A percentile compares a stretch with the other conserved stretches of the same genome.
phyloP scores from a whole-genome alignment of 2,888 invertebrate genomes.

The Diaperis boleti region DNA sequence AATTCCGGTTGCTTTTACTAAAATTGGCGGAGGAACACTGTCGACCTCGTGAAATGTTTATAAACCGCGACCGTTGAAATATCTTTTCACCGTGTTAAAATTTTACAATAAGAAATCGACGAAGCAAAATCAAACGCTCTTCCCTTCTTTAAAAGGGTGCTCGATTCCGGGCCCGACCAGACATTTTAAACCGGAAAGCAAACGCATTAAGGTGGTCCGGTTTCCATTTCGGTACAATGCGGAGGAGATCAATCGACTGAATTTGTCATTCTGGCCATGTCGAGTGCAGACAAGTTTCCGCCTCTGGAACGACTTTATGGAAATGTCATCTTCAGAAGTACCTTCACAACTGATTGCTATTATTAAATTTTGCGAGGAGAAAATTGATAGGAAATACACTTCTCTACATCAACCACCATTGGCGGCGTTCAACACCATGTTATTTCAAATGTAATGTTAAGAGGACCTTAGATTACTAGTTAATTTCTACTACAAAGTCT shows the following conservation, averaged over 20 bases:
- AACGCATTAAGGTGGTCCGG: slow-evolving; percentile 42
- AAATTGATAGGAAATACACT: neutral
- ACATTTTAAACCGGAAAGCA: slow-evolving; percentile 40
- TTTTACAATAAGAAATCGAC: slow-evolving; percentile 21
- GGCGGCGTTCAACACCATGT: too few relatives aligned
- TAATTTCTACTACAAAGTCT: too few relatives aligned
- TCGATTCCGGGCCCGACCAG: slow-evolving; percentile 11
- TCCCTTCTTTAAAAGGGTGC: slow-evolving; percentile 17
- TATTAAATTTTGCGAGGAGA: slow-evolving; percentile 27
- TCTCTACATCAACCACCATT: slow-evolving; percentile 8
- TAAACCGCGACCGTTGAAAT: slow-evolving; percentile 19
- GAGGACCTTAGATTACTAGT: too few relatives aligned
- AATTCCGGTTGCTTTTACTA: slow-evolving; percentile 24
- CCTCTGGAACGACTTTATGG: slow-evolving; percentile 38
- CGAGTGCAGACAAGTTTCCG: slow-evolving; percentile 42
- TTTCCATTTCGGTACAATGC: slow-evolving; percentile 46
- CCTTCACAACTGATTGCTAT: slow-evolving; percentile 31
- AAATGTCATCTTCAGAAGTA: slow-evolving; percentile 43
- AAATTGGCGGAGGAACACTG: slow-evolving; percentile 10
- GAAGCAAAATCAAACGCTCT: neutral
- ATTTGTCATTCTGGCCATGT: slow-evolving; percentile 49
- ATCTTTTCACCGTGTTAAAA: slow-evolving; percentile 23
- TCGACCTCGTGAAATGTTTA: slow-evolving; percentile 23
- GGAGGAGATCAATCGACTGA: slow-evolving; percentile 43
- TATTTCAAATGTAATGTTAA: too few relatives aligned